Percentiles rank a stretch among this genome's conserved stretches.
phyloP scores from a whole-genome alignment of 2,113 vertebrate species.

The Nesospiza acunhae region DNA sequence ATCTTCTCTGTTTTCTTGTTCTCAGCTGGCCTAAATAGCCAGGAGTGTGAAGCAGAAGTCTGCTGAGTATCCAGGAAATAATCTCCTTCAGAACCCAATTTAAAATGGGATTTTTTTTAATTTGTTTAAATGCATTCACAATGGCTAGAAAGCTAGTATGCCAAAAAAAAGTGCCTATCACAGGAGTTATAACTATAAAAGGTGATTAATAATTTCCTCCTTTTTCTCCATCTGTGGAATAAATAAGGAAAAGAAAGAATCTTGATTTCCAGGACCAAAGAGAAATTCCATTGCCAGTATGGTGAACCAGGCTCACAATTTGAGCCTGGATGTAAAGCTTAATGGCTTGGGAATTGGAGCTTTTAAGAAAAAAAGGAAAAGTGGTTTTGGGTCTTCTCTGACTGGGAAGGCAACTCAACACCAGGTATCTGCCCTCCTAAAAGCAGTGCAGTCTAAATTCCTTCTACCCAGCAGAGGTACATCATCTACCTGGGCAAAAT shows the following conservation, averaged over 20 bases:
- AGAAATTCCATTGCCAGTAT: not conserved
- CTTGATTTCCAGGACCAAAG: not conserved
- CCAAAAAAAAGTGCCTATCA: not conserved
- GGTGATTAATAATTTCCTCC: not conserved
- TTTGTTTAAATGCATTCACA: not conserved
- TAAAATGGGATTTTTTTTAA: not conserved
- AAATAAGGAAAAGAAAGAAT: not conserved
- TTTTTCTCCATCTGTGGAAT: not conserved
- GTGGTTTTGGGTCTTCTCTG: not conserved
- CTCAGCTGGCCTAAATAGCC: not conserved
- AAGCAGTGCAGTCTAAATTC: not conserved
- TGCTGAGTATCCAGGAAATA: not conserved
- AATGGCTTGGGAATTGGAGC: not conserved
- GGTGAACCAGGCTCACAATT: not conserved
- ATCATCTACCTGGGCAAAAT: not conserved
- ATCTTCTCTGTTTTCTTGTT: not conserved
- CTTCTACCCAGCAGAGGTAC: not conserved
- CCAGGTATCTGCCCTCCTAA: not conserved
- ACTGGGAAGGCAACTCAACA: not conserved
- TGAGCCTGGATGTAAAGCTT: not conserved
- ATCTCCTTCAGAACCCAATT: not conserved
- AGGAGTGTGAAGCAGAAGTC: not conserved
- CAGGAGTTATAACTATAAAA: not conserved
- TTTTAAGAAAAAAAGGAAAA: not conserved
- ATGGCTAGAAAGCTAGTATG: not conserved